Conservation (phyloP, 2,888 invertebrate species). For the Seladonia tumulorum region DNA sequence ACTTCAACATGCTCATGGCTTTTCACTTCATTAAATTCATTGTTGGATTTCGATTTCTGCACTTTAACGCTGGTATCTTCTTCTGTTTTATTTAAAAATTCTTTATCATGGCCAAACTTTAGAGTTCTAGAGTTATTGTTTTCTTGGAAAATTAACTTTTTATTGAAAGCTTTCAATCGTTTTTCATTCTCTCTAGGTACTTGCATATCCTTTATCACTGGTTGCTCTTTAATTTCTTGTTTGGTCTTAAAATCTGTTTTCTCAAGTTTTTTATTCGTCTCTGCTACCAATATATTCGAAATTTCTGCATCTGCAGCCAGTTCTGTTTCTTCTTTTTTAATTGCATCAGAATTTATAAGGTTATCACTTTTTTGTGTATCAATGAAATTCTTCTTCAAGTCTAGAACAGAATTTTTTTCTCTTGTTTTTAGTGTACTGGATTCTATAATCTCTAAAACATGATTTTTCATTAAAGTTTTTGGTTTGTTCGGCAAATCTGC, state of each 20-base stretch:
- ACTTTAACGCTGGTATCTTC: neutral
- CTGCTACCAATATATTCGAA: conserved; percentile 76
- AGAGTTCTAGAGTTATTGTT: conserved; percentile 59
- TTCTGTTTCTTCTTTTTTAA: conserved; percentile 85
- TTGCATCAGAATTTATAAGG: conserved; percentile 81
- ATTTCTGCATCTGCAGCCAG: conserved; percentile 82
- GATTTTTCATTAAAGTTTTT: conserved; percentile 38
- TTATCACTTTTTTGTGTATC: conserved; percentile 79
- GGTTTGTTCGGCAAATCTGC: conserved; percentile 73
- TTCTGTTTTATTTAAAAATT: conserved; percentile 62
- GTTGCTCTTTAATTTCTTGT: conserved; percentile 82
- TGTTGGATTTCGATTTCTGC: conserved; percentile 17
- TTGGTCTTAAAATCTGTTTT: conserved; percentile 86
- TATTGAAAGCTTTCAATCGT: neutral
- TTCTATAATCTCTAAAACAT: conserved; percentile 33
- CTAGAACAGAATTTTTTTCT: conserved; percentile 55
- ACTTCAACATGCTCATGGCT: conserved; percentile 31
- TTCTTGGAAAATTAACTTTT: conserved; percentile 37
- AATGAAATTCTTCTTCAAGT: conserved; percentile 79
- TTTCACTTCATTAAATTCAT: neutral
- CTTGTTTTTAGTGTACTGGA: conserved; percentile 75
- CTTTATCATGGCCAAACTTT: conserved; percentile 29
- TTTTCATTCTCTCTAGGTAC: conserved; percentile 52
- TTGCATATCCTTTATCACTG: conserved; percentile 50
- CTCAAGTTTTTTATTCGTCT: conserved; percentile 80